Evolutionary conservation across 1,140 invertebrate species (phyloP), one percentile per base, ranked within the genome.

Genomic region (Drosophila seguyi): DNA sequence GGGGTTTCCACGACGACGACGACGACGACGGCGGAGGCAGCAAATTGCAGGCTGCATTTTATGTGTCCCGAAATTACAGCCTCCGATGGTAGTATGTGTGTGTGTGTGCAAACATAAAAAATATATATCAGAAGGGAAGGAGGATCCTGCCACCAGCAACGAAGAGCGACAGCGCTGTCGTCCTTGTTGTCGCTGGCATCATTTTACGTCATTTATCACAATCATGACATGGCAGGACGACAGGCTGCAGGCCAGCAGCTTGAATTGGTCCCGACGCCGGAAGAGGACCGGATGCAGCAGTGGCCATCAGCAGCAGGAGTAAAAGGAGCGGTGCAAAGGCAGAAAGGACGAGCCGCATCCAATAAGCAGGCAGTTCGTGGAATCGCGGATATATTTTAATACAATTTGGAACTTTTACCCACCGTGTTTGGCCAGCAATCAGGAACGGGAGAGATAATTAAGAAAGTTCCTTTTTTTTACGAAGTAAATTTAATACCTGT

Each of bases 191-290:
- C 85, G 73, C 81, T 85, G 85, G 69, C 85, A 85, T 90, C 85
- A 90, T 85, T 90, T 90, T 85, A 90, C 74, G 85, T 90, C 85
- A 90, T 90, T 90, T 90, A 90, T 90, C 85, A 90, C 81, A 90
- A 90, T 90, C 85, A 84, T 90, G 85, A 81, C 85, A 85, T 84
- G 86, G 67, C 81, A 79, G 69, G 81, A 81, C 73, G 81, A 75
- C 69, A 76, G 71, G 50, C 72, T 56, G 73, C 58, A 76, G 52
- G 55, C 47, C 67, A 65, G 48, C 62, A 73, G 58, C 58, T 57
- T 62, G 58, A 36, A 58, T 60, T 65, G 47, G 29, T 57, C n/a
- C 52, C 45, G 63, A 71, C 47, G 58, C 55, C 39, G 63, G 62
- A 59, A 52, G 56, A 41, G 68, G 44, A 67, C 57, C 38, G 50